Evolutionary conservation across 2,888 invertebrate genomes (phyloP), one percentile per base, ranked within the genome.

Genomic region (Calameuta pallipes): DNA sequence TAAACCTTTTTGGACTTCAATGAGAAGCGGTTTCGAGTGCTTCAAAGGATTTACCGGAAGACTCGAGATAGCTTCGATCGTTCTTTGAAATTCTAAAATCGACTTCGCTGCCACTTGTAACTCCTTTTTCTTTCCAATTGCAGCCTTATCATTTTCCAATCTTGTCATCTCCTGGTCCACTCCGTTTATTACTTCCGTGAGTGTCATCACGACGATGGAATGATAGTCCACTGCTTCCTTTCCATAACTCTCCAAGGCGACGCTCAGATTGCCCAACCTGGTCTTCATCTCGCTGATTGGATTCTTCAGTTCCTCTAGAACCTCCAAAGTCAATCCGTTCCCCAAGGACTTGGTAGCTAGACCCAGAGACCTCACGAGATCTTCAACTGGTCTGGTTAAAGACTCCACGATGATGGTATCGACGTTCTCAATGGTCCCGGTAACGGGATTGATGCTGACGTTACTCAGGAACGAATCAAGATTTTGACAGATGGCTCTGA

Each of bases 401-500:
- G 90, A 88, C 76, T 91, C 91, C 3, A 91, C 85, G 1, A 91
- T 85, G 23, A 91, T 88, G 6, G 89, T 89, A 80, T 91, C 91
- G 12, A 90, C 88, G 56, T 89, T 90, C 36, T 83, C 82, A 9
- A 83, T 78, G 3, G 81, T 78, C 3, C 84, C 81, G 15, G 79
- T 83, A 11, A 80, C 37, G 12, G 82, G 79, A 73, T 80, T 82
- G 71, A 82, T 74, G 12, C 80, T 79, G 13, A 85, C 33, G 37
- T 80, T 81, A 11, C 76, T 79, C 13, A 83, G 56, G 56, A 83
- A 84, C 30, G 84, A 80, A 11, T 84, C 78, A 31, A 85, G 79
- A 75, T 80, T 83, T 69, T 83, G 82, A 74, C 80, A 78, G 41
- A 83, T 77, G 36, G 79, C 76, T 70, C 83, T 81, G 9, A 85